Evolutionary conservation across 1,140 invertebrate genomes (phyloP).

Genomic region (Eriocheir sinensis): DNA sequence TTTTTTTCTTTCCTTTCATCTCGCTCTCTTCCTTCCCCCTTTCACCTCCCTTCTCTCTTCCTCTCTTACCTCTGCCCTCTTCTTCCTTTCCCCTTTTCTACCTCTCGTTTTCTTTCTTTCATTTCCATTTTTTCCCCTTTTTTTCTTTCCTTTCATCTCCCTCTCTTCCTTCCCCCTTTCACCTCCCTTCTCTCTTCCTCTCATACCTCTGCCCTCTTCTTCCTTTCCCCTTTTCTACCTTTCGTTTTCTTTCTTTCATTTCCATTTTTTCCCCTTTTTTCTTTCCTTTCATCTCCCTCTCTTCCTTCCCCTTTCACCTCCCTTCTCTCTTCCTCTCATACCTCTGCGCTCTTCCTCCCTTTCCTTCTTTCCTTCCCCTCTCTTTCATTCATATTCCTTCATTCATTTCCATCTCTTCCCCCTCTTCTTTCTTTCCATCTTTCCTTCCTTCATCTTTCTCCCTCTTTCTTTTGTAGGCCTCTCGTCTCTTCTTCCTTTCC

Average conservation of each 20-base stretch:
- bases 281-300: too few relatives aligned
- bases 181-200: too few relatives aligned
- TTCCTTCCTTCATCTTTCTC: too few relatives aligned
- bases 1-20: neutral
- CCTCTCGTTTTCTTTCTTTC: neutral
- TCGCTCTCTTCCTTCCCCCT: neutral
- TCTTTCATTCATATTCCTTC: too few relatives aligned
- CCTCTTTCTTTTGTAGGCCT: too few relatives aligned
- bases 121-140: neutral
- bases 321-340: too few relatives aligned
- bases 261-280: neutral
- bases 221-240: conserved; percentile 34
- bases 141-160: neutral
- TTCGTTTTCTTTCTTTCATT: conserved; percentile 33
- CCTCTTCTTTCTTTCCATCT: too few relatives aligned
- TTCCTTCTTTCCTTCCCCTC: too few relatives aligned
- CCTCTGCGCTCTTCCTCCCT: too few relatives aligned
- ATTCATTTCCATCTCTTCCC: too few relatives aligned
- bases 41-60: neutral
- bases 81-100: neutral
- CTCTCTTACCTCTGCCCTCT: neutral
- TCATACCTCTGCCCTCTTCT: conserved; percentile 20
- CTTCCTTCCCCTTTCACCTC: too few relatives aligned
- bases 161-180: conserved; percentile 20
- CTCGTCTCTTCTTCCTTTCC: too few relatives aligned